Base-by-base conservation (phyloP, 1,140 invertebrate genomes). In the Drosophila aff. region DNA sequence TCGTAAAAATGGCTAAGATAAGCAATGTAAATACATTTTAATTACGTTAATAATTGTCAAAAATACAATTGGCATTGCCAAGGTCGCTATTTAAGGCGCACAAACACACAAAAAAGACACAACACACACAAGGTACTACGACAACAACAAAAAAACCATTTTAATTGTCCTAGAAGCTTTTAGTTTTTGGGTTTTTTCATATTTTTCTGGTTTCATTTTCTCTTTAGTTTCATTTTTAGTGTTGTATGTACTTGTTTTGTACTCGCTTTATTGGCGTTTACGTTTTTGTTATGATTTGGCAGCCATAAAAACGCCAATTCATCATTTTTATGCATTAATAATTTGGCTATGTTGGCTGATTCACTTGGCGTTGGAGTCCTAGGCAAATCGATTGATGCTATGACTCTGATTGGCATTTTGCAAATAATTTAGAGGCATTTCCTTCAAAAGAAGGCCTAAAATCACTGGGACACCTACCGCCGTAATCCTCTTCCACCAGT, bases 11-110 rank as follows among this genome's bases (percentile, higher is more conserved):
- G 66, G 71, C 66, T 73, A 75, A 91, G 86, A 86, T 91, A 74
- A 91, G 63, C 68, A 66, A 85, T 90, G 85, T 90, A 90, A 89
- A 90, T 89, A 77, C 81, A 85, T 90, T 91, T 91, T 84, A 89
- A 91, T 91, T 91, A 91, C 89, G 84, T 84, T 91, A 91, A 91
- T 91, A 91, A 91, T 91, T 91, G 89, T 89, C 84, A 71, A 89
- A 91, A 84, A 86, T 77, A 81, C 79, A 85, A 90, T 89, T 89
- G 89, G 57, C 89, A 91, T 80, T 84, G 89, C 79, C 89, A 91
- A 91, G 89, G 89, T 79, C 73, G 67, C 64, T 55, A 67, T 85
- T 85, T 73, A 66, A 53, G 49, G 69, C 49, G 76, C 64, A 44
- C 68, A 60, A 18, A 43, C 28, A 72, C 41, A 49, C 23, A 46